Evolutionary conservation across 1,140 invertebrate genomes (phyloP).

Genomic region (Anastatus disparis): DNA sequence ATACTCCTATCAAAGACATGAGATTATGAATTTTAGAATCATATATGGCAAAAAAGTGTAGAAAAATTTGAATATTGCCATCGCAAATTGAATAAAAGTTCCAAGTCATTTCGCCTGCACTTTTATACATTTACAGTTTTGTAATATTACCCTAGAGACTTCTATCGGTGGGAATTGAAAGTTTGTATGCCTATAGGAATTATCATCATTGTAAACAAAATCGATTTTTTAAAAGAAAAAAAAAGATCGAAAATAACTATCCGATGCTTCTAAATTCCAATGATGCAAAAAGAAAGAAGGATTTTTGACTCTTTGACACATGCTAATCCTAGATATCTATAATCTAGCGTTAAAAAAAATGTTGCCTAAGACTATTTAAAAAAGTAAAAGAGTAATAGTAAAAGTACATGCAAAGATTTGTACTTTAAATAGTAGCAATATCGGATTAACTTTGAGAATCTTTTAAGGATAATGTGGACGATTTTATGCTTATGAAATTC

Average conservation of each 20-base stretch:
- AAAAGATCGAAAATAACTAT: slow-evolving; percentile 13
- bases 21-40: slow-evolving; percentile 28
- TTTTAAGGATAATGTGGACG: not conserved
- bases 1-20: slow-evolving; percentile 17
- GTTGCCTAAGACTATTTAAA: slow-evolving; percentile 24
- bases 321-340: slow-evolving; percentile 25
- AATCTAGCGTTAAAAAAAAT: slow-evolving; percentile 28
- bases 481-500: not conserved
- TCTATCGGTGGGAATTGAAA: slow-evolving; percentile 32
- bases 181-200: slow-evolving; percentile 32
- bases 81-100: slow-evolving; percentile 25
- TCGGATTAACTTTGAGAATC: slow-evolving; percentile 8
- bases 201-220: slow-evolving; percentile 9
- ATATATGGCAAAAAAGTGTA: not conserved
- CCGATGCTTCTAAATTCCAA: slow-evolving; percentile 27
- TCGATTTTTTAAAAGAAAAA: slow-evolving; percentile 15
- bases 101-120: slow-evolving; percentile 17
- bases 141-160: slow-evolving; percentile 13
- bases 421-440: slow-evolving; percentile 33
- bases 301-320: slow-evolving; percentile 14
- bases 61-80: slow-evolving; percentile 5
- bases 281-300: not conserved
- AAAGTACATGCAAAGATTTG: slow-evolving; percentile 1
- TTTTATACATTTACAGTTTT: slow-evolving; percentile 41
- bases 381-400: slow-evolving; percentile 20